Evolutionary conservation across 2,113 vertebrate genomes (phyloP), one percentile per base, ranked within the genome.

Genomic region (Eira barbara): DNA sequence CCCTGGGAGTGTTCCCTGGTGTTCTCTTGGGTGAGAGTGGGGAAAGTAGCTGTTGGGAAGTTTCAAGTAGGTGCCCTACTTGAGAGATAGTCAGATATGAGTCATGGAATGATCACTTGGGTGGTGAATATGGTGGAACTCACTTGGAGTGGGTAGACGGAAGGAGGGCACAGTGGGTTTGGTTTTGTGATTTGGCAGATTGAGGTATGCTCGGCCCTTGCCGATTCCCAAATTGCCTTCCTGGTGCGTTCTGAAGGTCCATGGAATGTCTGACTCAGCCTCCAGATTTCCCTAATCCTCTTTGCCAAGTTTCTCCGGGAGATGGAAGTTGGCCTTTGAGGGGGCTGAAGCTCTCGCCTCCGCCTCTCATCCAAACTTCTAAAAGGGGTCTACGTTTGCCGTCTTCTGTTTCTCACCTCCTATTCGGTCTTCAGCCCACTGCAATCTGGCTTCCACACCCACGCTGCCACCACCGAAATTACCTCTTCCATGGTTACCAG

Each of bases 371-470:
- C 95, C 87, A 87, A n/a, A 87, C 81, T 86, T 95, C 96, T 95
- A 9, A 81, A 81, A 89, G 95, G 97, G 96, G 95, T 96, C 90
- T 45, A 18, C 20, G 2, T 76, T 96, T 86, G 74, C 96, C 39
- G 34, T 76, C 87, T 96, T 93, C 96, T 76, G 57, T 78, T 96
- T 96, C 95, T 95, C 92, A 80, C 96, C 91, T 94, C 97, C 94
- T 90, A 74, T 96, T 92, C 92, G n/a, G 13, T 94, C 47, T 69
- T 79, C 97, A 81, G 63, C 97, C 97, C 84, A 97, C 97, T 47
- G 71, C 98, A 97, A 95, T 98, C 97, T 98, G 98, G 97, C 76
- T 96, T 97, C 81, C 69, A 93, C 97, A 85, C 98, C 97, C 96
- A 98, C 94, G 0, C 42, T 78, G 27, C 11, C 17, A 12, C 81